Base-by-base conservation (phyloP, 2,888 invertebrate genomes). In the Lissonota sp. region DNA sequence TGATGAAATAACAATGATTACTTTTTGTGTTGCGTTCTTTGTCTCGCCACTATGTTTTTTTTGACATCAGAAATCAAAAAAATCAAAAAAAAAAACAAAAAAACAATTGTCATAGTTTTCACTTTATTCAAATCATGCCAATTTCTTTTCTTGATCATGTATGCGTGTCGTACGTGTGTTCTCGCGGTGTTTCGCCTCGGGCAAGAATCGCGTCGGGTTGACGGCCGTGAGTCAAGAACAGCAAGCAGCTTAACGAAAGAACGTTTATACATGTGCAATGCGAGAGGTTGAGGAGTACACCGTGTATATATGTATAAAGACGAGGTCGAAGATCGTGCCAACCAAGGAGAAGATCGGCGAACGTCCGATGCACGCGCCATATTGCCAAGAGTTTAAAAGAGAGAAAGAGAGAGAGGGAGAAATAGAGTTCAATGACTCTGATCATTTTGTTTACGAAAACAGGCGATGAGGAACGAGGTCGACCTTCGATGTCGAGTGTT, bases 401-500 rank as follows among this genome's bases (percentile, higher is more conserved):
- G 10, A 58, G 63, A 39, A 37, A 44, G 49, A 39, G 53, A 39
- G 53, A 70, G 57, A 70, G 78, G 69, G 60, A 70, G 79, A 69
- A 57, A 64, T 49, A 40, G 67, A 80, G 87, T 86, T 88, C 87
- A 87, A 85, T 80, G 86, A 85, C 87, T 85, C 79, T 83, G 83
- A 75, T 67, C 85, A 88, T 87, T 88, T 88, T 88, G 86, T 88
- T 88, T 86, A 87, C 85, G 85, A 88, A 81, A 81, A 81, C 75
- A 62, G 26, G 72, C 74, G 66, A 75, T 64, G 73, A 69, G 67
- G 64, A 74, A 81, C 70, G 69, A 49, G 77, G 73, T 42, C 73
- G 70, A 78, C 70, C 74, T 71, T 78, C 70, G 67, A 26, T 49
- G 64, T 14, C 14, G 14, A n/a, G 26, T 46, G 37, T 14, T 53